Conservation (phyloP, 2,113 vertebrate genomes). For the Ictalurus furcatus region DNA sequence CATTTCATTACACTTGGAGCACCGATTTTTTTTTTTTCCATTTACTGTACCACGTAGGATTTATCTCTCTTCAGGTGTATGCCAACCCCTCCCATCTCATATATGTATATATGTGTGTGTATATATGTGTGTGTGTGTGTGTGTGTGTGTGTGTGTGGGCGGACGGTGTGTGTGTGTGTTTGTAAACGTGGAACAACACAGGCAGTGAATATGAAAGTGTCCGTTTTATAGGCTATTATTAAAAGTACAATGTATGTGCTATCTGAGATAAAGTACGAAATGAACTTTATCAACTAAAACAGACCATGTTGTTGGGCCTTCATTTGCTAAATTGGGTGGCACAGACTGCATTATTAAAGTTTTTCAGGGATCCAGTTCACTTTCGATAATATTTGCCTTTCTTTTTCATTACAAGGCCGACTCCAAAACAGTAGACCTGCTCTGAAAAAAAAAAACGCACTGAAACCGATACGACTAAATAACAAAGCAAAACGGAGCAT, state of each 20-base stretch:
- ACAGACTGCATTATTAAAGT: not conserved
- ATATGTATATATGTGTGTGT: not conserved
- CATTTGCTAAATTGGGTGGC: not conserved
- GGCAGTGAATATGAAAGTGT: slow-evolving; percentile 4
- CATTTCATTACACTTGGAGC: not conserved
- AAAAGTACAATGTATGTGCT: not conserved
- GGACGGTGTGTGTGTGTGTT: not conserved
- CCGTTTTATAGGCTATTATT: not conserved
- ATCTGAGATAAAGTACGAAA: not conserved
- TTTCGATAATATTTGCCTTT: not conserved
- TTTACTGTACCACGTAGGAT: not conserved
- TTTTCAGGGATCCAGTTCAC: not conserved
- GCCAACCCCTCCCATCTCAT: slow-evolving; percentile 53
- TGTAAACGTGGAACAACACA: slow-evolving; percentile 18
- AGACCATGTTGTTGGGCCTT: not conserved
- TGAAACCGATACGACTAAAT: not conserved
- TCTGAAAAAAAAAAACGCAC: not conserved
- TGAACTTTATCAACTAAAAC: not conserved
- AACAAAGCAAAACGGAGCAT: not conserved
- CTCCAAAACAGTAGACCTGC: not conserved
- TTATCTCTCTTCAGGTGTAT: slow-evolving; percentile 54
- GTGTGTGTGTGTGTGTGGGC: no score
- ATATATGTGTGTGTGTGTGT: not conserved
- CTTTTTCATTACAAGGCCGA: not conserved
- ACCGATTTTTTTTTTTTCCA: not conserved